Evolutionary conservation across 1,140 invertebrate genomes (phyloP), one percentile per base, ranked within the genome.

Genomic region (Platyura marginata): DNA sequence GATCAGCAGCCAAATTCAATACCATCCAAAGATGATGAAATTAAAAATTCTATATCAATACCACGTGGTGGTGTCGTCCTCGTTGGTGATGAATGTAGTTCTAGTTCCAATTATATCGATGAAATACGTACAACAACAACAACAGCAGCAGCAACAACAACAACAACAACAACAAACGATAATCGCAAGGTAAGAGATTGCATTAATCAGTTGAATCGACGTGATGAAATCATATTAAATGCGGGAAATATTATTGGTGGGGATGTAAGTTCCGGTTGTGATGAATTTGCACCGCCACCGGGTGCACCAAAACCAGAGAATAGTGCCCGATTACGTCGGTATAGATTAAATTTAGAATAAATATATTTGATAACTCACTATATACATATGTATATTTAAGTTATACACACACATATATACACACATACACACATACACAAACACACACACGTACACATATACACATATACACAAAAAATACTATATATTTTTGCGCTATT

Each of bases 281-380:
- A 39, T 21, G 50, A 56, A 41, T 59, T 59, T 41, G 54, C 52
- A n/a, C 56, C 57, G 16, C 57, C 57, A 9, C 57, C 56, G 8
- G 57, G 57, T 21, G 54, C 55, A 35, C 57, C 56, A 1, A 58
- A 58, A 51, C 46, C 51, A 16, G 57, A 60, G 50, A 60, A 60
- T 45, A 60, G 50, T 47, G 54, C 57, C n/a, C 50, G 57, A 33
- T 48, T 60, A 45, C 51, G 57, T 37, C 54, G 57, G 13, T 60
- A 60, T 42, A 53, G 56, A 40, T 53, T 57, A 50, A 58, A 59
- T 45, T 38, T 60, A 54, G 57, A 60, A 46, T 60, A 57, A 60
- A 38, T 29, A n/a, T n/a, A n/a, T n/a, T n/a, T n/a, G n/a, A n/a
- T n/a, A n/a, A n/a, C n/a, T n/a, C n/a, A n/a, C n/a, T n/a, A n/a